Percentiles rank a stretch among this genome's conserved stretches.
These are phyloP conservation scores for Heterotilapia buettikoferi DNA, from an alignment of 2,113 vertebrate genomes.

Conservation along the genomic window DNA sequence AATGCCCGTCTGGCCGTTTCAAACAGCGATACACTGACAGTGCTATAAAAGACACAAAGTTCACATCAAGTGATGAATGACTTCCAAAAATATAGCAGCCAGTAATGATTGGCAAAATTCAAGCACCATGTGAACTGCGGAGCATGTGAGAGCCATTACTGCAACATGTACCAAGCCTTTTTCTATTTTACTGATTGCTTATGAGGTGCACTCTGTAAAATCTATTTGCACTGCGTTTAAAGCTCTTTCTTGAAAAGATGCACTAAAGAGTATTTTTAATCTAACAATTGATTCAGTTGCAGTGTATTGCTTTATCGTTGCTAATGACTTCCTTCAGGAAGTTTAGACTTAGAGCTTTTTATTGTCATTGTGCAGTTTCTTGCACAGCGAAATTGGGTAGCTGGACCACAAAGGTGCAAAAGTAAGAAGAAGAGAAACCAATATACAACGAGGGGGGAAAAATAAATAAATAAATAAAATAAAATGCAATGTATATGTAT, in stretches of 20 bases:
- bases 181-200: background rate
- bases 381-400: background rate
- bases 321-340: background rate
- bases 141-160: background rate
- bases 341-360: background rate
- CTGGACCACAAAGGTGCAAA: background rate
- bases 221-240: background rate
- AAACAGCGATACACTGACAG: background rate
- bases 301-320: background rate
- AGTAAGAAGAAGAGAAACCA: background rate
- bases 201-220: background rate
- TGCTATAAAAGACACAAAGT: background rate
- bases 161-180: background rate
- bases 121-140: background rate
- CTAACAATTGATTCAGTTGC: background rate
- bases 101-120: background rate
- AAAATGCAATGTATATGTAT: background rate
- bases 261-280: background rate
- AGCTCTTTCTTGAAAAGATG: background rate
- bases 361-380: background rate
- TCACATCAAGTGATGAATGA: background rate
- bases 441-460: fast-evolving
- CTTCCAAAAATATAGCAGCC: background rate
- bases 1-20: background rate
- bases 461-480: background rate